phyloP scores from a whole-genome alignment of 2,113 vertebrate genomes.

The Chloropsis cyanopogon region DNA sequence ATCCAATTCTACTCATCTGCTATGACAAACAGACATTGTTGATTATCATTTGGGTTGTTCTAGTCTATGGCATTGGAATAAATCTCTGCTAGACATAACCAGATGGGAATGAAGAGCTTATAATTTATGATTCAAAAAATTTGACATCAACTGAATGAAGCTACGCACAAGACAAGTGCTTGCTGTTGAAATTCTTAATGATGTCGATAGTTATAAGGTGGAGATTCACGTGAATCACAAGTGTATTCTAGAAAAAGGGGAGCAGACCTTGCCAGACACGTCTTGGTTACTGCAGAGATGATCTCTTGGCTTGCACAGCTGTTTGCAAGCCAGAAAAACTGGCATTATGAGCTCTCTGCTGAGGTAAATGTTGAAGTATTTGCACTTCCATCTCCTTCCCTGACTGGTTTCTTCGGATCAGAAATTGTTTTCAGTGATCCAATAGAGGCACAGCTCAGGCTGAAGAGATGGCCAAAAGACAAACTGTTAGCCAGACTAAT shows the following conservation, averaged over 20 bases:
- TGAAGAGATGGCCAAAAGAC: not conserved
- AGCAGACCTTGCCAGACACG: not conserved
- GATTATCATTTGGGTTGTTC: not conserved
- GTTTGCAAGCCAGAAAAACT: not conserved
- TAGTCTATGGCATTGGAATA: not conserved
- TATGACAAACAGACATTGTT: not conserved
- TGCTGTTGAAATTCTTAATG: not conserved
- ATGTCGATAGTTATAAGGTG: not conserved
- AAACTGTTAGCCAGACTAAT: not conserved
- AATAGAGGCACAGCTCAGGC: not conserved
- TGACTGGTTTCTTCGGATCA: not conserved
- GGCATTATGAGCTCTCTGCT: not conserved
- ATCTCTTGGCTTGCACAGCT: not conserved
- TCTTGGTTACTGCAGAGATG: not conserved
- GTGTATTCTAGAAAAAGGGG: not conserved
- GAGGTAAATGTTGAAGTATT: not conserved
- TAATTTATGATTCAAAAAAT: not conserved
- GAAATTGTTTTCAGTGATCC: constrained; percentile 18
- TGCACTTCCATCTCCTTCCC: not conserved
- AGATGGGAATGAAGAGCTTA: not conserved
- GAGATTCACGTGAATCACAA: not conserved
- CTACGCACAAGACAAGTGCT: not conserved
- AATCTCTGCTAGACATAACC: not conserved
- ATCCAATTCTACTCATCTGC: not conserved
- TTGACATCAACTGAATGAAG: not conserved